Evolutionary conservation across 2,797 vertebrate genomes (phyloP), one percentile per base, ranked within the genome.

Genomic region (Microcaecilia unicolor): DNA sequence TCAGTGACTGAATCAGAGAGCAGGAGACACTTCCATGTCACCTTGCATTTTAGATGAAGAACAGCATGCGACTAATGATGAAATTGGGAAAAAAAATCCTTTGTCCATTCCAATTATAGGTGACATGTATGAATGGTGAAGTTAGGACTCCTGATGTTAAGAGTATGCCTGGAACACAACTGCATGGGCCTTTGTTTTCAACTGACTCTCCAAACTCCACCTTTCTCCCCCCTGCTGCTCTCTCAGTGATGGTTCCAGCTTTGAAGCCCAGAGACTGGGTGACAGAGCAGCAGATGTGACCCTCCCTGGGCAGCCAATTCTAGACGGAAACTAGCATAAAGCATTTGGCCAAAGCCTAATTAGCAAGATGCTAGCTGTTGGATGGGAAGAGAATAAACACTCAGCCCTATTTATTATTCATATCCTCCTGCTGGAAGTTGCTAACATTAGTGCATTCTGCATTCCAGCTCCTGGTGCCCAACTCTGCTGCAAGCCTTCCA

Each of bases 351-450:
- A 34, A 25, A 21, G 35, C 38, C 26, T 43, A 38, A 50, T 42
- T 43, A 50, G 20, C 39, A 38, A 25, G 9, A 22, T 32, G 40
- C 35, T 43, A 28, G 17, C 22, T 31, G 40, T 37, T 34, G 34
- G 34, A 43, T 43, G 47, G 47, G 47, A 43, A 43, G 15, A 23
- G 21, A 33, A 43, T 31, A 29, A 48, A 41, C 32, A 41, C 31
- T 35, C 23, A 26, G 19, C 19, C 19, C 6, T 36, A 48, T 48
- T 41, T 48, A 48, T 48, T 48, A 48, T 48, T 48, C 32, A 48
- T 48, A 33, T 22, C 18, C 37, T 31, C 45, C 45, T 22, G 45
- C 44, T 48, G 37, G 41, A 40, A 35, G 14, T 31, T 41, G 37
- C 32, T 41, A 41, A 48, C 45, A 36, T 48, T 35, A 48, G 45